phyloP scores from a whole-genome alignment of 2,113 vertebrate genomes.

The Crotophaga sulcirostris region DNA sequence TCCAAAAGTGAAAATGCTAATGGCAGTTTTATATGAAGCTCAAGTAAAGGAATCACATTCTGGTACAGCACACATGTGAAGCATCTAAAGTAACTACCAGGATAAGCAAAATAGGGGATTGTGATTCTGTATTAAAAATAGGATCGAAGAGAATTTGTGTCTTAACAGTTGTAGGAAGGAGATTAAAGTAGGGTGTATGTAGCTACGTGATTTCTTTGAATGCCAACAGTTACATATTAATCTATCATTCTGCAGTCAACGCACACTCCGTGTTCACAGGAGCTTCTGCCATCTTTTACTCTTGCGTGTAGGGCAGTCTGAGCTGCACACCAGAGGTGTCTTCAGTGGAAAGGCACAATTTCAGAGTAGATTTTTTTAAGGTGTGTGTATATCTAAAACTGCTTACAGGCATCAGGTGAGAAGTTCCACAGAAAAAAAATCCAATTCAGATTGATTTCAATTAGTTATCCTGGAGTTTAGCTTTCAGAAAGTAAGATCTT shows the following conservation, averaged over 20 bases:
- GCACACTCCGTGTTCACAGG: not conserved
- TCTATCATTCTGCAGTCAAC: not conserved
- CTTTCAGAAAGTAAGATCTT: not conserved
- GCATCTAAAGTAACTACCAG: not conserved
- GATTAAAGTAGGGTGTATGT: not conserved
- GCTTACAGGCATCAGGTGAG: not conserved
- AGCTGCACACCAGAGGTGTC: not conserved
- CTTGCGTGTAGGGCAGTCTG: not conserved
- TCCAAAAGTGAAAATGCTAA: not conserved
- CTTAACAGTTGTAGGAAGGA: not conserved
- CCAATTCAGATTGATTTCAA: not conserved
- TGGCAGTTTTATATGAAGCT: not conserved
- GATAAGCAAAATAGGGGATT: not conserved
- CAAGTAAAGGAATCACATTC: not conserved
- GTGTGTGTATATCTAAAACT: not conserved
- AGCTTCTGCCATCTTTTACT: not conserved
- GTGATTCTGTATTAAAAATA: not conserved
- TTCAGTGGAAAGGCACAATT: not conserved
- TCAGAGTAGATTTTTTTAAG: not conserved
- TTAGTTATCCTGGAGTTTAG: not conserved
- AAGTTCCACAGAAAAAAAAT: not conserved
- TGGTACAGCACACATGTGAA: not conserved
- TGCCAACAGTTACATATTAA: fast-evolving
- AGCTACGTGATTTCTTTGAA: not conserved
- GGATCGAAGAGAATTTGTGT: not conserved